phyloP scores from a whole-genome alignment of 2,797 vertebrate species.

The Anabacerthia variegaticeps region DNA sequence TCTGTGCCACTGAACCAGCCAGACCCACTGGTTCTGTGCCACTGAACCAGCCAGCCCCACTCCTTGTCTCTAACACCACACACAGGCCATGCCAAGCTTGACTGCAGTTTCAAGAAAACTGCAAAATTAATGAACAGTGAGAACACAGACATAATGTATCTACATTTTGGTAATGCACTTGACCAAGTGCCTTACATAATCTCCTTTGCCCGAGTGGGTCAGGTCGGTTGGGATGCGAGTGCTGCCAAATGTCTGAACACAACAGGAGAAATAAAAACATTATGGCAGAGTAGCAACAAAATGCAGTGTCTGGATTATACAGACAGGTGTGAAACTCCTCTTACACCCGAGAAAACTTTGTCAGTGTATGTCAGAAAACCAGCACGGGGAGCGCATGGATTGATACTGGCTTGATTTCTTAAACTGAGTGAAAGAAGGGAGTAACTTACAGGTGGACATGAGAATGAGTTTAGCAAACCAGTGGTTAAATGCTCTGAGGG shows the following conservation, averaged over 20 bases:
- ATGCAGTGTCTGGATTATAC: neutral
- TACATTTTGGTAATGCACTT: neutral
- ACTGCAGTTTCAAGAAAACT: neutral
- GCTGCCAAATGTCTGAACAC: neutral
- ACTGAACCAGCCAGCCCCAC: neutral
- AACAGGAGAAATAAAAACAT: neutral
- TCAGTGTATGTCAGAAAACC: neutral
- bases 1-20: neutral
- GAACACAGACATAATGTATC: constrained; percentile 21
- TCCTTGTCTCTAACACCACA: neutral
- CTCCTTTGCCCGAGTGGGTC: neutral
- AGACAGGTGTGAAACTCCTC: neutral
- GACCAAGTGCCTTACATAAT: neutral
- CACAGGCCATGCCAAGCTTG: neutral
- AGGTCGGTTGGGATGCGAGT: neutral
- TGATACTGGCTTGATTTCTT: neutral
- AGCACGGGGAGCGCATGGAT: neutral
- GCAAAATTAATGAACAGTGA: neutral
- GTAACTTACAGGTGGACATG: neutral
- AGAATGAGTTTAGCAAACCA: neutral
- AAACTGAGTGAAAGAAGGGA: neutral
- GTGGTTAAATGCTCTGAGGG: neutral
- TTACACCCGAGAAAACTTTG: neutral
- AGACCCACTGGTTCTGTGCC: neutral
- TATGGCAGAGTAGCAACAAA: neutral